phyloP scores from a whole-genome alignment of 2,113 vertebrate genomes.

The Probosciger aterrimus region DNA sequence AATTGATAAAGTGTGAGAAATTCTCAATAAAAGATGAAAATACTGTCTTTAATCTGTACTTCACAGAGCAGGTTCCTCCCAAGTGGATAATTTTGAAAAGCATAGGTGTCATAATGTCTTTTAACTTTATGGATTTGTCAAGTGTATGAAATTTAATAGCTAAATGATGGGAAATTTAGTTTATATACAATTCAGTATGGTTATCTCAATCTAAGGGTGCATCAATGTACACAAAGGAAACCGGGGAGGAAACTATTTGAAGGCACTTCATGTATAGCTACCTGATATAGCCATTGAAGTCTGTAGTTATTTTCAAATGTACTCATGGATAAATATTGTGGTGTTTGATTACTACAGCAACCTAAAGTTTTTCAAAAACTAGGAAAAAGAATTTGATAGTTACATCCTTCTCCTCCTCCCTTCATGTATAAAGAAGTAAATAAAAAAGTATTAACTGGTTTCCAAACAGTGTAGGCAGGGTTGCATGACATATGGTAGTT shows the following conservation, averaged over 20 bases:
- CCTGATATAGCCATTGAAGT: not conserved
- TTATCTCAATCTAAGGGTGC: not conserved
- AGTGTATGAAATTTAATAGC: not conserved
- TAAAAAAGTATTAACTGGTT: constrained; percentile 47
- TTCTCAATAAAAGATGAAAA: constrained; percentile 11
- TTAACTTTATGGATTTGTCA: constrained; percentile 2
- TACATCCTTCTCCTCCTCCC: not conserved
- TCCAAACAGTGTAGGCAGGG: constrained; percentile 42
- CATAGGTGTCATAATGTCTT: not conserved
- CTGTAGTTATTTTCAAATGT: not conserved
- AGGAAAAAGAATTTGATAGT: not conserved
- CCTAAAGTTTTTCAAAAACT: not conserved
- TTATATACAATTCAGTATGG: not conserved
- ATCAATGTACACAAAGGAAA: not conserved
- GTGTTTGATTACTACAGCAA: not conserved
- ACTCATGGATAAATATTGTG: constrained; percentile 6
- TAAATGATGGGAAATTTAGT: not conserved
- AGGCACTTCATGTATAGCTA: not conserved
- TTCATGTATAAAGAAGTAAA: not conserved
- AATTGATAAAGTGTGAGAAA: not conserved
- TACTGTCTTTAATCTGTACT: constrained; percentile 6
- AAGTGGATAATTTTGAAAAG: not conserved
- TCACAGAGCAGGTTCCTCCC: constrained; percentile 3
- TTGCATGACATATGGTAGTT: constrained; percentile 56
- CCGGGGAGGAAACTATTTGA: not conserved